Base-by-base conservation (phyloP, 2,888 invertebrate genomes). In the Osmoderma eremita region DNA sequence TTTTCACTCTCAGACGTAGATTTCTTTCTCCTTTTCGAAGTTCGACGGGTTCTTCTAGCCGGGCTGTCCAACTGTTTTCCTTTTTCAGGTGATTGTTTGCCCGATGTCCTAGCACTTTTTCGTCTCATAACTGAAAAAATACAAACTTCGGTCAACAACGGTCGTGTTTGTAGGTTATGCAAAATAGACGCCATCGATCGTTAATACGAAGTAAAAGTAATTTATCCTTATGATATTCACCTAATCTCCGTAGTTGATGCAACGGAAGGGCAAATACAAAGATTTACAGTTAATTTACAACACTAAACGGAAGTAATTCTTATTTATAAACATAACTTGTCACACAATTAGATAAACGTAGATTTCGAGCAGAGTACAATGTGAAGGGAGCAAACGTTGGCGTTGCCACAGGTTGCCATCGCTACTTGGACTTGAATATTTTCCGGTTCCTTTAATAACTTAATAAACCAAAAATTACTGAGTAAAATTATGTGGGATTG, bases 71-170 rank as follows among this genome's bases (percentile, higher is more conserved):
- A 65, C 72, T 87, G 86, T 77, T 65, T 61, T 15, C 10, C 36
- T 61, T 88, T 88, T 70, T 91, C 90, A 45, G 90, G 88, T 51
- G 90, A 87, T 76, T 86, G 80, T 79, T 89, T 90, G 5, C 87
- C 81, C 80, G 90, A 90, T 78, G 88, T 90, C 77, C 85, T 85
- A 79, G 86, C 90, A 83, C 87, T 91, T 83, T 91, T 91, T 74
- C 91, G 90, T 80, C 91, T 89, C 92, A 92, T 92, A 72, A 76
- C 71, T 61, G 56, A 38, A 75, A 71, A 70, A 58, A 58, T 10
- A 30, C 30, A 30, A 30, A 30, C 30, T 30, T 30, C n/a, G n/a
- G n/a, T 30, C 6, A 30, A 10, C 2, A 6, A 10, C 1, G 6
- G 6, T 48, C 20, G n/a, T 41, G 30, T 30, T 63, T 69, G 42